Percentiles rank a stretch among this genome's conserved stretches.
Conservation (phyloP, 2,113 vertebrate genomes). For the Hypomesus transpacificus region DNA sequence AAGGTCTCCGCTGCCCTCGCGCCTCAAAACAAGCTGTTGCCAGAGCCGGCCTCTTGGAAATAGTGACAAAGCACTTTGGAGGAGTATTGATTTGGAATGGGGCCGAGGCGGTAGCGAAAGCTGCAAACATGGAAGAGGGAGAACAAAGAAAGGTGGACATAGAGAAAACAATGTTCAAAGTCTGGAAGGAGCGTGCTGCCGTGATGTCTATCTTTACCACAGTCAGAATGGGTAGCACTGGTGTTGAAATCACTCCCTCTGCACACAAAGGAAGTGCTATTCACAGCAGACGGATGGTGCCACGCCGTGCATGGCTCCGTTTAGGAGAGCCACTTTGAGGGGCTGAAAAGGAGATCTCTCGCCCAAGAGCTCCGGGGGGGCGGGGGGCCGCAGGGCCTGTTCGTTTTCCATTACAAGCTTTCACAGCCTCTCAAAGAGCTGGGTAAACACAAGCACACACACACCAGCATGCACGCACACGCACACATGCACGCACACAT, state of each 20-base stretch:
- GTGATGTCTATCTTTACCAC: too few relatives aligned
- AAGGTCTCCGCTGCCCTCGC: slow-evolving; percentile 43
- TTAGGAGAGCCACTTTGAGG: slow-evolving; percentile 2
- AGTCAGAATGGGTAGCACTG: too few relatives aligned
- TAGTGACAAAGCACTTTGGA: slow-evolving; percentile 34
- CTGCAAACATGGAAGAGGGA: background rate
- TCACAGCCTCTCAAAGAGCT: background rate
- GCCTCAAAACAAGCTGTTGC: slow-evolving; percentile 44
- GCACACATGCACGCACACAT: slow-evolving; percentile 6
- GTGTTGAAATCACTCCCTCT: too few relatives aligned
- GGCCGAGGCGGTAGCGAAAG: slow-evolving; percentile 1
- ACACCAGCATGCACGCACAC: background rate
- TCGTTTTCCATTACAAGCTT: slow-evolving; percentile 3
- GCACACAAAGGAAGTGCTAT: background rate
- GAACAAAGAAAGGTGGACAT: background rate
- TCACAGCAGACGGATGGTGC: background rate
- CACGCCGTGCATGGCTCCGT: background rate
- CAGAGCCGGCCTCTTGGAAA: slow-evolving; percentile 43
- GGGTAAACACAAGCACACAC: background rate
- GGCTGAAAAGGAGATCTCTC: background rate
- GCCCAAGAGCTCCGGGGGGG: slow-evolving; percentile 5
- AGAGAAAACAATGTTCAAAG: background rate
- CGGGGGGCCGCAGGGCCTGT: slow-evolving; percentile 6
- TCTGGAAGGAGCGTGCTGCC: too few relatives aligned
- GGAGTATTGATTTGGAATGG: slow-evolving; percentile 49